Evolutionary conservation across 1,140 invertebrate genomes (phyloP).

Genomic region (Aphelenchoides avenae): DNA sequence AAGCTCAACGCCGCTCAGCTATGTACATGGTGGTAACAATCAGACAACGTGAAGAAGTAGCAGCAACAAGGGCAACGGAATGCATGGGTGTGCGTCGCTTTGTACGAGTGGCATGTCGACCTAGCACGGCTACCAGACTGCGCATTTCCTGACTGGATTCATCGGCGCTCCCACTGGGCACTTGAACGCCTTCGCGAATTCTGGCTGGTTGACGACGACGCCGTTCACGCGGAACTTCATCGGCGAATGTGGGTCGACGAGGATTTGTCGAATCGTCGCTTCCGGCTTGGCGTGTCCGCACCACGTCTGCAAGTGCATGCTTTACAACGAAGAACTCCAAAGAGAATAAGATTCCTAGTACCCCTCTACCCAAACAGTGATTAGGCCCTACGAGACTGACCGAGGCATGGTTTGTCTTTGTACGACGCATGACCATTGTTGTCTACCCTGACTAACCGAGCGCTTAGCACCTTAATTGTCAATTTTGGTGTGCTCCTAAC

Average conservation of each 20-base stretch:
- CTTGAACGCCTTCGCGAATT: slow-evolving; percentile 47
- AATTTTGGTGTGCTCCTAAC: too few species aligned
- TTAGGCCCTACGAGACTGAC: slow-evolving; percentile 11
- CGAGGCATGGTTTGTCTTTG: neutral
- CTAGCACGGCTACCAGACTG: too few species aligned
- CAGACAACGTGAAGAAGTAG: too few species aligned
- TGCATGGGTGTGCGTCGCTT: too few species aligned
- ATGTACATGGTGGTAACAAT: too few species aligned
- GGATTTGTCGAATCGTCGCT: slow-evolving; percentile 39
- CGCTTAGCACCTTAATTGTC: too few species aligned
- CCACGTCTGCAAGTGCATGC: too few species aligned
- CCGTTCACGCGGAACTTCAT: slow-evolving; percentile 48
- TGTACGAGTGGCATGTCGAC: too few species aligned
- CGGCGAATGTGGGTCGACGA: slow-evolving; percentile 46
- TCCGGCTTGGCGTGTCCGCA: slow-evolving; percentile 47
- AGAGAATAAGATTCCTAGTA: neutral
- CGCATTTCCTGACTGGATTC: slow-evolving; percentile 37
- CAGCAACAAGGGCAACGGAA: too few species aligned
- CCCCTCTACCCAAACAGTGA: slow-evolving; percentile 5
- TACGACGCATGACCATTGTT: neutral
- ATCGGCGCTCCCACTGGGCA: slow-evolving; percentile 34
- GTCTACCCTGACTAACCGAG: too few species aligned
- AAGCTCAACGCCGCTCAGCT: too few species aligned
- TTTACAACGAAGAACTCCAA: neutral
- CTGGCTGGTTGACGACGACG: slow-evolving; percentile 45